A percentile compares a stretch with the other conserved stretches of the same genome.
phyloP scores from a whole-genome alignment of 2,888 invertebrate species.

The Machimus atricapillus region DNA sequence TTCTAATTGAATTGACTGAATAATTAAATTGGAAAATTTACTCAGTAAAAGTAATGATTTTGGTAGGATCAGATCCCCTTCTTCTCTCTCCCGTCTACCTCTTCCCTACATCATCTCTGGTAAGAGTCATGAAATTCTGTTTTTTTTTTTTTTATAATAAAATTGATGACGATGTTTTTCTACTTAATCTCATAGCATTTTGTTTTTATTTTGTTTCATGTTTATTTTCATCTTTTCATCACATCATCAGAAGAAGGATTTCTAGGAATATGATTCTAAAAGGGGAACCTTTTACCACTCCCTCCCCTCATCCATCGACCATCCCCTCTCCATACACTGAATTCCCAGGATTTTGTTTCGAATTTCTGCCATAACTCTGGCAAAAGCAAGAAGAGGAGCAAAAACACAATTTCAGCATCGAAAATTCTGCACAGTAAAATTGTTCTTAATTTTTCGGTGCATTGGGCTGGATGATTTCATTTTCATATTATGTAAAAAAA shows the following conservation, averaged over 20 bases:
- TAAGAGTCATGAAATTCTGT: neutral
- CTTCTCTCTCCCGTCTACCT: no score
- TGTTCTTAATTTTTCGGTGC: slow-evolving; percentile 40
- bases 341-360: neutral
- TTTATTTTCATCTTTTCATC: no score
- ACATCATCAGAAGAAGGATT: neutral
- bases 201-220: no score
- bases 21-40: slow-evolving; percentile 18
- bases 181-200: no score
- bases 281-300: no score
- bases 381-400: neutral
- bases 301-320: neutral
- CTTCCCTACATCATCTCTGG: no score
- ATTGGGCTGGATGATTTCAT: slow-evolving; percentile 28
- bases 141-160: neutral
- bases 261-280: no score
- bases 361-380: no score
- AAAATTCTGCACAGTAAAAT: neutral
- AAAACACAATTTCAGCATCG: neutral
- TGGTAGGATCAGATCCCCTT: neutral
- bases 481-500: neutral
- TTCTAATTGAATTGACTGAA: slow-evolving; percentile 30
- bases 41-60: neutral
- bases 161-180: neutral
- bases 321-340: neutral